phyloP scores from a whole-genome alignment of 2,113 vertebrate species.

The Monopterus albus region DNA sequence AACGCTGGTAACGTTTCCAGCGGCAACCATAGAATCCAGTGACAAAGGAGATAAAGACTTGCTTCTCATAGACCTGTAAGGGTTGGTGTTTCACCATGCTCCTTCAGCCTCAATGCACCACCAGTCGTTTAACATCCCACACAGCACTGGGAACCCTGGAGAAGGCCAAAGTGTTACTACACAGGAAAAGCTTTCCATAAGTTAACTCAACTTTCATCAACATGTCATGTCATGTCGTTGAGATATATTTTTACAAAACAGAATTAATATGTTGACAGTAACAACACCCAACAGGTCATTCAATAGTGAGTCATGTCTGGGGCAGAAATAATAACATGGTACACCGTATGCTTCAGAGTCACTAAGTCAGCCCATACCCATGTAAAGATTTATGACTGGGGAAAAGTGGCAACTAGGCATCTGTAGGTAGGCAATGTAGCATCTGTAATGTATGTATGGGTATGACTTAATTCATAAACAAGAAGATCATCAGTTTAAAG shows the following conservation, averaged over 20 bases:
- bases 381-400: constrained; percentile 12
- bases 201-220: constrained; percentile 3
- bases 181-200: background rate
- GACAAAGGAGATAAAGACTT: constrained; percentile 95
- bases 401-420: constrained; percentile 6
- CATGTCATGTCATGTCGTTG: background rate
- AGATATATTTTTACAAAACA: constrained; percentile 58
- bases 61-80: constrained; percentile 98
- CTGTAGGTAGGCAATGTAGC: background rate
- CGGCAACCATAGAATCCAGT: constrained; percentile 98
- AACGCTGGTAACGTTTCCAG: constrained; percentile 99
- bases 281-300: constrained; percentile 47
- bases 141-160: constrained; percentile 79
- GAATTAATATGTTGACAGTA: constrained; percentile 18
- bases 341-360: constrained; percentile 12
- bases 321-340: constrained; percentile 51
- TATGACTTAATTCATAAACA: background rate
- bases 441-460: background rate
- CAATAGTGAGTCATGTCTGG: constrained; percentile 47
- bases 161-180: constrained; percentile 19
- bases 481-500: background rate
- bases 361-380: constrained; percentile 14
- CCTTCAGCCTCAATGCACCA: constrained; percentile 80
- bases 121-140: constrained; percentile 86
- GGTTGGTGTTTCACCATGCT: constrained; percentile 99